A percentile compares a stretch with the other conserved stretches of the same genome.
Evolutionary conservation across 1,140 invertebrate species (phyloP).

Genomic region (Odontomachus brunneus): DNA sequence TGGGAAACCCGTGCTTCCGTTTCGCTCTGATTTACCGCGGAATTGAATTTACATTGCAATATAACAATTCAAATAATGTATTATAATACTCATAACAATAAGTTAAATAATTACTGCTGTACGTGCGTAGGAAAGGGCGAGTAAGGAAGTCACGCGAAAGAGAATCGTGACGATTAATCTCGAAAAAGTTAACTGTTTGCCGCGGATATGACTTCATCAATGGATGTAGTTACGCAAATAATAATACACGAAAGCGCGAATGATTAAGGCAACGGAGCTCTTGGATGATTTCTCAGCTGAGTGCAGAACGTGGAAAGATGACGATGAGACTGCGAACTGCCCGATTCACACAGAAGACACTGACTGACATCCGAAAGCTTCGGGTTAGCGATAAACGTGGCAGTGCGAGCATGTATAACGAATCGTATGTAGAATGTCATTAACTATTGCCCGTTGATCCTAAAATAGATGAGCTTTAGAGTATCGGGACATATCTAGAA

Average conservation of each 20-base stretch:
- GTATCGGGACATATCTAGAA: conserved; percentile 57
- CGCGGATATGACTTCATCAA: no score
- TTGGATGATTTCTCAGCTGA: neutral
- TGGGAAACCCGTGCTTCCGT: neutral
- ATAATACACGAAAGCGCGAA: neutral
- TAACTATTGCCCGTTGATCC: conserved; percentile 56
- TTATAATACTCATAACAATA: no score
- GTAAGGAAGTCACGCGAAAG: no score
- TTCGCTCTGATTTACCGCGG: neutral
- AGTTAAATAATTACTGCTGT: no score
- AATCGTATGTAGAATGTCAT: conserved; percentile 51
- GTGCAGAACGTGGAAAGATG: neutral
- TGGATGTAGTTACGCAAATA: no score
- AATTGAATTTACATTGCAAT: neutral
- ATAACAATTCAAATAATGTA: conserved; percentile 13
- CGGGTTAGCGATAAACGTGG: conserved; percentile 23
- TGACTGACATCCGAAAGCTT: conserved; percentile 12
- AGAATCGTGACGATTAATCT: no score
- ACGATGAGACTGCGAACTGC: neutral
- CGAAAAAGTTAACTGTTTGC: no score
- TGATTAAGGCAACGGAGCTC: neutral
- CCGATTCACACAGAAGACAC: neutral
- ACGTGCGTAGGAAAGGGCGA: no score
- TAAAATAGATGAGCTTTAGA: conserved; percentile 68
- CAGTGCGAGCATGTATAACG: conserved; percentile 15